Evolutionary conservation across 2,888 invertebrate genomes (phyloP).

Genomic region (Spisula solida): DNA sequence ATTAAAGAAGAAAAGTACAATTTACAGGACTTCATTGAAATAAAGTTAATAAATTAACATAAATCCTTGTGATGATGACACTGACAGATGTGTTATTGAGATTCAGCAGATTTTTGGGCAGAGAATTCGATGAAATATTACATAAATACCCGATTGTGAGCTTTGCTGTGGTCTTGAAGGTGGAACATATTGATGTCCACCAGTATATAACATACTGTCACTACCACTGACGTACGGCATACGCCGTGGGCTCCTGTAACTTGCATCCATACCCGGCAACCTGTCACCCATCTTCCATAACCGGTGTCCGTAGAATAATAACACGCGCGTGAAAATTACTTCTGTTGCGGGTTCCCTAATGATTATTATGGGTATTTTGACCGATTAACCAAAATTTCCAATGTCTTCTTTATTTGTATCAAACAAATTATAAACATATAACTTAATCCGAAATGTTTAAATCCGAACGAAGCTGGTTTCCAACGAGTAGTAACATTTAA

Average conservation of each 20-base stretch:
- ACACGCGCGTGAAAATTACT: slow-evolving; percentile 12
- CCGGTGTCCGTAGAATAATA: neutral
- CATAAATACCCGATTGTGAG: slow-evolving; percentile 44
- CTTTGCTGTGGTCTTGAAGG: slow-evolving; percentile 32
- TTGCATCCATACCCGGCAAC: slow-evolving; percentile 34
- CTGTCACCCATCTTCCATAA: slow-evolving; percentile 50
- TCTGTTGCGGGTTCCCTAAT: neutral
- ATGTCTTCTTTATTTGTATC: too few species aligned
- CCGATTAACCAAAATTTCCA: too few species aligned
- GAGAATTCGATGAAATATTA: too few species aligned
- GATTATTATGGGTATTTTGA: too few species aligned
- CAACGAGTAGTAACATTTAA: neutral
- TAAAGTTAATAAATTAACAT: too few species aligned
- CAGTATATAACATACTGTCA: slow-evolving; percentile 48
- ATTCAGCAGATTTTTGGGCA: too few species aligned
- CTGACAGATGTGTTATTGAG: too few species aligned
- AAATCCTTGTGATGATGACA: too few species aligned
- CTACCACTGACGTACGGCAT: slow-evolving; percentile 45
- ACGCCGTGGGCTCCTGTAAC: slow-evolving; percentile 31
- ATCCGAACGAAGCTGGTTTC: neutral
- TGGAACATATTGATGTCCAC: slow-evolving; percentile 27
- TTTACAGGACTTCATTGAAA: too few species aligned
- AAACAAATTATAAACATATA: too few species aligned
- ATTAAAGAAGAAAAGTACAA: too few species aligned
- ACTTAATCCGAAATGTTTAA: neutral